Evolutionary conservation across 2,888 invertebrate species (phyloP).

Genomic region (Dorcus parallelipipedus): DNA sequence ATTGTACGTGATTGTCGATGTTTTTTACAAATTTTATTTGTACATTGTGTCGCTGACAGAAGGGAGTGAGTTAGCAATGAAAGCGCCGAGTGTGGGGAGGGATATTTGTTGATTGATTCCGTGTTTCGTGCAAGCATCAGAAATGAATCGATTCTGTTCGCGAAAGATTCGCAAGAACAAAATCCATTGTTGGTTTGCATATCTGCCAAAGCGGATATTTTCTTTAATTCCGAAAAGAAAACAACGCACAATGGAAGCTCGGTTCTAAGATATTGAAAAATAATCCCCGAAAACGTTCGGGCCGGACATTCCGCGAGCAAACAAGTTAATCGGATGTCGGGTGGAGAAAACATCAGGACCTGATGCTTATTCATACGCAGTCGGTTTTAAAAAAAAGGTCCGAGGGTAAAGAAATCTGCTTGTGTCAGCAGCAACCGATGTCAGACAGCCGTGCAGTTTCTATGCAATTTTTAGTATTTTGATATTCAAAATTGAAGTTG

Average conservation of each 20-base stretch:
- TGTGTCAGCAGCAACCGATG: slow-evolving; percentile 40
- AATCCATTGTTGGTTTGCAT: too few species aligned
- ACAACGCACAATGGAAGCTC: too few species aligned
- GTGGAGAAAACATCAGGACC: slow-evolving; percentile 44
- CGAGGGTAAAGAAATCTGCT: slow-evolving; percentile 33
- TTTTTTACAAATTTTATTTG: slow-evolving; percentile 35
- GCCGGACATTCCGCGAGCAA: slow-evolving; percentile 39
- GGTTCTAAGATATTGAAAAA: slow-evolving; percentile 1
- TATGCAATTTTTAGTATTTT: too few species aligned
- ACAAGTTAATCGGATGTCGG: slow-evolving; percentile 44
- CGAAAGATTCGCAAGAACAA: too few species aligned
- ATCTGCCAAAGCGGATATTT: too few species aligned
- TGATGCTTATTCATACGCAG: slow-evolving; percentile 35
- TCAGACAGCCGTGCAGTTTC: too few species aligned
- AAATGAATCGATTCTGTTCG: too few species aligned
- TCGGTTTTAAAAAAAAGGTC: slow-evolving; percentile 18
- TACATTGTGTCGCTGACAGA: slow-evolving; percentile 36
- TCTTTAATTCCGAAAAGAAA: too few species aligned
- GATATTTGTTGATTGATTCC: slow-evolving; percentile 4
- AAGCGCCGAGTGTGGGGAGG: slow-evolving; percentile 31
- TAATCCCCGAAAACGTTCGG: slow-evolving; percentile 29
- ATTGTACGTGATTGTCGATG: slow-evolving; percentile 31
- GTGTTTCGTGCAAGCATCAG: too few species aligned
- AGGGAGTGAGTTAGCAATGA: slow-evolving; percentile 35
- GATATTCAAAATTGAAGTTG: too few species aligned